These are phyloP conservation scores for Pteropus alecto DNA, from an alignment of 2,113 vertebrate genomes.

Conservation along the genomic window DNA sequence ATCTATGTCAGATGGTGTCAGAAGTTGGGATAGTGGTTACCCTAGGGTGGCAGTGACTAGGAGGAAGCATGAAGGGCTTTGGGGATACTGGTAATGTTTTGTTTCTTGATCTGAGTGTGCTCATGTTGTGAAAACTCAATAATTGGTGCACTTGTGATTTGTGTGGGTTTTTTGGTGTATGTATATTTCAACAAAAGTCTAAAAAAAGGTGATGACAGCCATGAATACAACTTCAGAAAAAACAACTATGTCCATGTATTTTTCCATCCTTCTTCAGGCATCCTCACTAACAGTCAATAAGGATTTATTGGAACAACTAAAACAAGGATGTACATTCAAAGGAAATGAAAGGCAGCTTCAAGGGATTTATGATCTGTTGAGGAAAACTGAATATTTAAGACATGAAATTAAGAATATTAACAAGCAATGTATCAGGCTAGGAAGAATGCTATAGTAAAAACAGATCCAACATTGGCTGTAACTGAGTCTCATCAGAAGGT, in stretches of 20 bases:
- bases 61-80: not conserved
- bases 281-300: not conserved
- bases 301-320: not conserved
- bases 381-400: constrained; percentile 20
- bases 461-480: not conserved
- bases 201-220: not conserved
- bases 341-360: constrained; percentile 15
- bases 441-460: not conserved
- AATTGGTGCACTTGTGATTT: not conserved
- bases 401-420: constrained; percentile 8
- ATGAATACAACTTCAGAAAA: not conserved
- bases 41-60: not conserved
- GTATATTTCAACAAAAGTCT: not conserved
- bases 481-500: not conserved
- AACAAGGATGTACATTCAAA: not conserved
- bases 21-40: not conserved
- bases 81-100: not conserved
- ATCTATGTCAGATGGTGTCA: not conserved
- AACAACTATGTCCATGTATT: not conserved
- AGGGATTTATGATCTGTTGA: constrained; percentile 9
- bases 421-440: not conserved
- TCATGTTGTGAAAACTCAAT: not conserved
- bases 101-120: not conserved
- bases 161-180: not conserved
- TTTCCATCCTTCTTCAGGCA: not conserved